phyloP scores from a whole-genome alignment of 2,797 vertebrate species.

The Gorsachius magnificus region DNA sequence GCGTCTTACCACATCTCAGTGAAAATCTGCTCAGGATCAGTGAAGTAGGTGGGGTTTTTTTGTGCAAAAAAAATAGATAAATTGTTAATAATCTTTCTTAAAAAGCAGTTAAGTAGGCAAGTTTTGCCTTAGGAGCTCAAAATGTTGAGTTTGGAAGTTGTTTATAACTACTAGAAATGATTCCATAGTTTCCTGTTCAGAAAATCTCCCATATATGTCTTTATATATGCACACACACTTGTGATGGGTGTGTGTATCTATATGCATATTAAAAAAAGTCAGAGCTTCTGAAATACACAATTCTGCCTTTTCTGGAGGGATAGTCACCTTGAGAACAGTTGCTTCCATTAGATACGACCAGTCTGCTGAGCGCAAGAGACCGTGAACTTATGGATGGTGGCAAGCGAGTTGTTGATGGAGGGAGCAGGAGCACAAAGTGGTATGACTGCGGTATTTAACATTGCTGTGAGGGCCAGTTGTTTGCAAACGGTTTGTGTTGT shows the following conservation, averaged over 20 bases:
- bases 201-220: not conserved
- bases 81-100: not conserved
- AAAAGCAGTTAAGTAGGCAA: not conserved
- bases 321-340: not conserved
- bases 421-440: not conserved
- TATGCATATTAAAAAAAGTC: not conserved
- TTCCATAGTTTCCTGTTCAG: not conserved
- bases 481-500: not conserved
- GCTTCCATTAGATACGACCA: not conserved
- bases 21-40: not conserved
- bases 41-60: not conserved
- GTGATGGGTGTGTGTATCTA: not conserved
- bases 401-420: not conserved
- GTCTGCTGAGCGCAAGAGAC: not conserved
- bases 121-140: not conserved
- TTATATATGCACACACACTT: accelerated
- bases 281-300: not conserved
- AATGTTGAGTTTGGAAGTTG: not conserved
- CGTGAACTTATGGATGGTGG: not conserved
- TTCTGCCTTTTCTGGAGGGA: not conserved
- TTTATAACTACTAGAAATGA: not conserved
- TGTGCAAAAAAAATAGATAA: not conserved
- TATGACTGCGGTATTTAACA: not conserved
- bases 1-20: not conserved
- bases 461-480: not conserved